Conservation (phyloP, 2,888 invertebrate genomes). For the Elysia crispata region DNA sequence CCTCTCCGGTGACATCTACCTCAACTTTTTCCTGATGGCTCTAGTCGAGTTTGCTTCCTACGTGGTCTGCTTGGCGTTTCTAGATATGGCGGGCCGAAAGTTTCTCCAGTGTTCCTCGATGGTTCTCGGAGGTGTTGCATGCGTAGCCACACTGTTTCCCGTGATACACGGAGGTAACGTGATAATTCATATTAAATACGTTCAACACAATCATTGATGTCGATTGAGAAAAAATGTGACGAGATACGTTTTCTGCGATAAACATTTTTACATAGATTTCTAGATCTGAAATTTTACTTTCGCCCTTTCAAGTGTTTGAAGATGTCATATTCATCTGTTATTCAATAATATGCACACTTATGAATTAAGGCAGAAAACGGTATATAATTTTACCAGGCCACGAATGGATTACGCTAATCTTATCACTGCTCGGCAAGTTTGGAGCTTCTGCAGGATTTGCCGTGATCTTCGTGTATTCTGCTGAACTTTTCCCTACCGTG, state of each 20-base stretch:
- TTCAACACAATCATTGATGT: too few relatives aligned
- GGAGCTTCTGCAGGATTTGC: slow-evolving; percentile 91
- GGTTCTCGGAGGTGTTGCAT: slow-evolving; percentile 65
- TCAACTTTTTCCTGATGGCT: slow-evolving; percentile 67
- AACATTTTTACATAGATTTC: too few relatives aligned
- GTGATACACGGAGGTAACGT: slow-evolving; percentile 60
- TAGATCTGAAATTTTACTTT: too few relatives aligned
- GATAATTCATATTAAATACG: too few relatives aligned
- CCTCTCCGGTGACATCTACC: slow-evolving; percentile 65
- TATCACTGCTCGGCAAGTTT: slow-evolving; percentile 87
- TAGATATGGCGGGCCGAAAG: slow-evolving; percentile 64
- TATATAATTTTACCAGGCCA: slow-evolving; percentile 31
- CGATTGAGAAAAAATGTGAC: too few relatives aligned
- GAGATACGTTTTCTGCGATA: too few relatives aligned
- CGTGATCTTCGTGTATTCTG: slow-evolving; percentile 90
- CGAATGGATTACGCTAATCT: slow-evolving; percentile 78
- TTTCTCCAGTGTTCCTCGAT: slow-evolving; percentile 59
- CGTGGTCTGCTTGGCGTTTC: slow-evolving; percentile 59
- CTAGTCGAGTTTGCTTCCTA: slow-evolving; percentile 66
- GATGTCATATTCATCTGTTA: too few relatives aligned
- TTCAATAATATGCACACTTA: too few relatives aligned
- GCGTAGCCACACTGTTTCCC: slow-evolving; percentile 82
- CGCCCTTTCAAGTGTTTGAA: too few relatives aligned
- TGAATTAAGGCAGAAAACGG: too few relatives aligned
- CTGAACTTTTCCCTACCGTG: slow-evolving; percentile 92